A percentile compares a stretch with the other conserved stretches of the same genome.
These are phyloP conservation scores for Hippocampus guttulatus DNA, from an alignment of 2,113 vertebrate genomes.

Conservation along the genomic window DNA sequence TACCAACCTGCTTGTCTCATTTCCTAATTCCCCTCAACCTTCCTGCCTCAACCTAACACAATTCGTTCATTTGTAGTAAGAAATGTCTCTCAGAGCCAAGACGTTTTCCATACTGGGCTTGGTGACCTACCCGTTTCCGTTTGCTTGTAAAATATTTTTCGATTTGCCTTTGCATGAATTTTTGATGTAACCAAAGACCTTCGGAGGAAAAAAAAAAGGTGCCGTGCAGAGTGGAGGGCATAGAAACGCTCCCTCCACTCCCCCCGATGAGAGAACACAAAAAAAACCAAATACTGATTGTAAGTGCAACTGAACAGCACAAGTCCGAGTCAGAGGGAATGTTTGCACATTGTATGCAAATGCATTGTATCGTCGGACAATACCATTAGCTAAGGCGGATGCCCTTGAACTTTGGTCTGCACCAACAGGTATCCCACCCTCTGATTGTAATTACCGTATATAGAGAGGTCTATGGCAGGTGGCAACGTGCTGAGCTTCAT, in stretches of 20 bases:
- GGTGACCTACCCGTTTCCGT: slow-evolving; percentile 1
- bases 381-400: slow-evolving; percentile 49
- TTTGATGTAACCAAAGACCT: slow-evolving; percentile 25
- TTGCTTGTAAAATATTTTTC: slow-evolving; percentile 4
- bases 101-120: slow-evolving; percentile 11
- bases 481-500: slow-evolving; percentile 48
- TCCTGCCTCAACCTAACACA: background rate
- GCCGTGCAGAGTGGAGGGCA: background rate
- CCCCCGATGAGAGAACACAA: background rate
- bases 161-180: slow-evolving; percentile 28
- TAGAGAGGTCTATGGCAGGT: slow-evolving; percentile 53
- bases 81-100: background rate
- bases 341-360: slow-evolving; percentile 7
- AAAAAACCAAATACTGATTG: background rate
- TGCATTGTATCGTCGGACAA: slow-evolving; percentile 20
- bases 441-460: slow-evolving; percentile 67
- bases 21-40: background rate
- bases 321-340: background rate
- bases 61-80: background rate
- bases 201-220: background rate
- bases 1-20: background rate
- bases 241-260: background rate
- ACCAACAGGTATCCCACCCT: slow-evolving; percentile 58
- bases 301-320: background rate
- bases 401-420: slow-evolving; percentile 55